phyloP scores from a whole-genome alignment of 2,797 vertebrate species.

The Sebastes diploproa region DNA sequence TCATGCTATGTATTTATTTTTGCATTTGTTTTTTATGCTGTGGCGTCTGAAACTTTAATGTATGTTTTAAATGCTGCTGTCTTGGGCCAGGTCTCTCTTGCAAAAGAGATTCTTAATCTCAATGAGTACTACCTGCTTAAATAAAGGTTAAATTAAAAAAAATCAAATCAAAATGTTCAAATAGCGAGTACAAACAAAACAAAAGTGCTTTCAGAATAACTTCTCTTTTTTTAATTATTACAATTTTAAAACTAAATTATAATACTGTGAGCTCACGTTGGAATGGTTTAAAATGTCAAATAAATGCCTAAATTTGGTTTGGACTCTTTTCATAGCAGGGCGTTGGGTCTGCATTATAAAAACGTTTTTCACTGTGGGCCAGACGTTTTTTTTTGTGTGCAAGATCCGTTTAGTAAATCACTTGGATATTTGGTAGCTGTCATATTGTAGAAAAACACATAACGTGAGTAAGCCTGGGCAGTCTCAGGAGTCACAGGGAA shows the following conservation, averaged over 20 bases:
- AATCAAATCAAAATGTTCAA: not conserved
- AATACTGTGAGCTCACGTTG: not conserved
- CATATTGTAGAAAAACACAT: conserved; percentile 9
- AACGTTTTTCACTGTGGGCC: conserved; percentile 4
- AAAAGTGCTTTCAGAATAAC: not conserved
- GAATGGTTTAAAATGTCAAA: not conserved
- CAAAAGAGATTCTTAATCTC: no score
- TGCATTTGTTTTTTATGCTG: no score
- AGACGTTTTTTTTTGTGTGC: not conserved
- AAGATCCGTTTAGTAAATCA: conserved; percentile 35
- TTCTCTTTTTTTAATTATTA: not conserved
- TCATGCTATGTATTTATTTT: no score
- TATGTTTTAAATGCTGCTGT: no score
- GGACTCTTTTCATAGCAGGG: conserved; percentile 14
- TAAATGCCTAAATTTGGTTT: conserved; percentile 26
- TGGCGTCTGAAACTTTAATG: no score
- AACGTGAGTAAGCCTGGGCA: conserved; percentile 11
- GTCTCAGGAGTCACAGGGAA: conserved; percentile 16
- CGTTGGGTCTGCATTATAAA: conserved; percentile 9
- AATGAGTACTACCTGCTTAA: no score
- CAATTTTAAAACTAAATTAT: not conserved
- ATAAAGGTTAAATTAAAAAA: no score
- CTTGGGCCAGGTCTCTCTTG: no score
- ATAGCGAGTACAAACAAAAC: not conserved
- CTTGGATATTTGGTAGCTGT: conserved; percentile 42